These are phyloP conservation scores for Alviniconcha strummeri DNA, from an alignment of 2,888 invertebrate species.

Conservation along the genomic window DNA sequence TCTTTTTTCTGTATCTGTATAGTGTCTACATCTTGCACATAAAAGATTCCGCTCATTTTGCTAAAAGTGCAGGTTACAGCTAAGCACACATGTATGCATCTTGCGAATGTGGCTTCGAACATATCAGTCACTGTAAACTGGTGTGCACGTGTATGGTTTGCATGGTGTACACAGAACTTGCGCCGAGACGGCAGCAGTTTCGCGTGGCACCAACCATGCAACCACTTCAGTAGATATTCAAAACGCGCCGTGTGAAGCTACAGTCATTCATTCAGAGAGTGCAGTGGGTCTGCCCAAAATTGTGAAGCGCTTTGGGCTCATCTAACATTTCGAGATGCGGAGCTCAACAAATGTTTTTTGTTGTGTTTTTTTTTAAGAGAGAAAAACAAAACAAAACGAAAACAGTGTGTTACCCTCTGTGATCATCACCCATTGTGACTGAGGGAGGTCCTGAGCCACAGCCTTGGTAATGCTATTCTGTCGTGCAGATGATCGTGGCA, in stretches of 20 bases:
- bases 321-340: background rate
- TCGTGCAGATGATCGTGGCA: constrained; percentile 15
- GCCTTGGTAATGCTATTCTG: constrained; percentile 13
- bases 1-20: too few species aligned
- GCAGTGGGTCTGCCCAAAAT: background rate
- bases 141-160: too few species aligned
- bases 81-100: too few species aligned
- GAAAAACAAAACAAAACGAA: background rate
- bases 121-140: too few species aligned
- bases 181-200: too few species aligned
- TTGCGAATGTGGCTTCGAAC: too few species aligned
- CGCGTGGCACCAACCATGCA: too few species aligned
- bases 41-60: too few species aligned
- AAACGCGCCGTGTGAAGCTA: background rate
- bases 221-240: too few species aligned
- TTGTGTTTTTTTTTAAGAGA: background rate
- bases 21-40: too few species aligned
- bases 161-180: too few species aligned
- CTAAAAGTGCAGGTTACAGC: too few species aligned
- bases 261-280: background rate
- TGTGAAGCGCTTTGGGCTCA: background rate
- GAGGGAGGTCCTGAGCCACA: constrained; percentile 12
- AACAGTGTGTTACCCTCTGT: constrained; percentile 24
- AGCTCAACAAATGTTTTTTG: background rate
- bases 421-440: constrained; percentile 34